Evolutionary conservation across 2,888 invertebrate species (phyloP).

Genomic region (Caenorhabditis sp.): DNA sequence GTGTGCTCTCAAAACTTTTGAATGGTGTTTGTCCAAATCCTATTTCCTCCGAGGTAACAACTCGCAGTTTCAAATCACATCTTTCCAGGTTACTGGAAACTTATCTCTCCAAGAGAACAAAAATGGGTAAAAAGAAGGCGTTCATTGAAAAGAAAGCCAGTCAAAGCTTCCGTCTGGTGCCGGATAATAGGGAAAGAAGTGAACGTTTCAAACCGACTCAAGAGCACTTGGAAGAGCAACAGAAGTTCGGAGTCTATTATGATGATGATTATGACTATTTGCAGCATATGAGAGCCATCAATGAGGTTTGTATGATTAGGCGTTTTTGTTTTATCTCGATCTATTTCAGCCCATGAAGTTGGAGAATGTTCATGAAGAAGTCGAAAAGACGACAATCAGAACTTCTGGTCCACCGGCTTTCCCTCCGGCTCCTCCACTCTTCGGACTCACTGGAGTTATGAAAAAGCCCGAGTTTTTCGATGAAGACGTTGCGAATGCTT

Average conservation of each 20-base stretch:
- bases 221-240: constrained; percentile 85
- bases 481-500: constrained; percentile 69
- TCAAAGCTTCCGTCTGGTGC: constrained; percentile 93
- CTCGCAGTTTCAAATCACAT: neutral
- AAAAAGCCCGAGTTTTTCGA: constrained; percentile 69
- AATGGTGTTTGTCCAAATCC: neutral
- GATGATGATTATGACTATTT: constrained; percentile 97
- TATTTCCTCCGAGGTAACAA: constrained; percentile 17
- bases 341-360: constrained; percentile 64
- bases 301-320: constrained; percentile 52
- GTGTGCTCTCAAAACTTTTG: neutral
- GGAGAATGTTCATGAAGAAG: constrained; percentile 58
- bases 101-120: constrained; percentile 11
- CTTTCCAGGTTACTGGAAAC: constrained; percentile 30
- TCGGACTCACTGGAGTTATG: constrained; percentile 35
- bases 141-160: constrained; percentile 95
- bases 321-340: neutral
- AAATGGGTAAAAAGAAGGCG: constrained; percentile 74
- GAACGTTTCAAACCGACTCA: constrained; percentile 66
- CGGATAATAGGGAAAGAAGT: constrained; percentile 84
- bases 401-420: constrained; percentile 34
- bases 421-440: constrained; percentile 55
- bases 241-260: constrained; percentile 93
- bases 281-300: constrained; percentile 89
- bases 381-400: constrained; percentile 62